Evolutionary conservation across 2,113 vertebrate genomes (phyloP), one percentile per base, ranked within the genome.

Genomic region (Anoplopoma fimbria): DNA sequence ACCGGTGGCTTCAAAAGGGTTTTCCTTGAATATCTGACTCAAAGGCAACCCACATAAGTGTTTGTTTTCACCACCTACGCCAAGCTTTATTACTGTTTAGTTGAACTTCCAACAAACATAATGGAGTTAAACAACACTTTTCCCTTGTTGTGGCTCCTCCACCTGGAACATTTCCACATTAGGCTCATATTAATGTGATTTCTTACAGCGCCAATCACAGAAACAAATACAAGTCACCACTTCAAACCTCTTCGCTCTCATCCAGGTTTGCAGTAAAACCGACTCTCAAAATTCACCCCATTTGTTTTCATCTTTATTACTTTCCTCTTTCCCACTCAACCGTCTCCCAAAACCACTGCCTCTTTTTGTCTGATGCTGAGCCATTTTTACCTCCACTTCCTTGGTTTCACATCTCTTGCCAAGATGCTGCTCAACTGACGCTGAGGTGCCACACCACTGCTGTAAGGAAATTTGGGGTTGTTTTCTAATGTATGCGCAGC

Each of bases 321-420:
- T 57, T 58, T 69, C 51, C 76, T 84, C 34, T 75, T 67, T 55
- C 23, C 60, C 13, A 25, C 68, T 72, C 69, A 75, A 68, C 69
- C 74, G 40, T 81, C 67, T 81, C 78, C 82, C 61, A 51, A 45
- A 87, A 81, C 62, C 81, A 42, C 84, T 69, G 70, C 82, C 51
- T 73, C 45, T 60, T 33, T 86, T 62, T 79, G 64, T 89, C 74
- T 92, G 88, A 89, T 82, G 84, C 79, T 61, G 77, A 86, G 86
- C 82, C 82, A 85, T 90, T 72, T 88, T 71, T 38, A 25, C 34
- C 19, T 64, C 58, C 7, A 21, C 65, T 78, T 86, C 63, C 80
- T 69, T n/a, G 40, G 29, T 90, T 89, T 91, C 83, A 87, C 85
- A 93, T 92, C 90, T 91, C 78, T 55, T 93, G 91, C 93, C 92